phyloP scores from a whole-genome alignment of 2,797 vertebrate species.

The Luscinia megarhynchos region DNA sequence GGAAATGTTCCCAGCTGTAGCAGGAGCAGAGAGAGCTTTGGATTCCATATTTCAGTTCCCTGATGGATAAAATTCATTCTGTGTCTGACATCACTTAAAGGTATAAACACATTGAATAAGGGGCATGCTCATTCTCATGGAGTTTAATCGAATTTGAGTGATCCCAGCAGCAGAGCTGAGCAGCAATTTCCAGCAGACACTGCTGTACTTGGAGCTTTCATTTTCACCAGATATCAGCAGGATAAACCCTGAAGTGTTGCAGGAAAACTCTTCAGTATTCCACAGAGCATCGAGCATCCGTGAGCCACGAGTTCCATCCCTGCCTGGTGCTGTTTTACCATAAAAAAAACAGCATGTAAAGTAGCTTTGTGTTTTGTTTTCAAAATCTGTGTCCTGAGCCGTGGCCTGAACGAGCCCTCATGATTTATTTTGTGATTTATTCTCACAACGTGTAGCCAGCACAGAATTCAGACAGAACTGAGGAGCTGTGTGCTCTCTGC shows the following conservation, averaged over 20 bases:
- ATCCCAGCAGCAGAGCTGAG: background rate
- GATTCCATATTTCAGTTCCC: background rate
- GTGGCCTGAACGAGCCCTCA: background rate
- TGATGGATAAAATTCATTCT: background rate
- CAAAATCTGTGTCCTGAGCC: background rate
- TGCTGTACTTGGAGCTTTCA: background rate
- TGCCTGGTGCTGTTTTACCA: background rate
- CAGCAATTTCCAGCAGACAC: background rate
- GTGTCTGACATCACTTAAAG: background rate
- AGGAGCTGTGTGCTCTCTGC: background rate
- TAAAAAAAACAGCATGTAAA: background rate
- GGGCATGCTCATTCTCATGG: background rate
- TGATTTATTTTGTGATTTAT: background rate
- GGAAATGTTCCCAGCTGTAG: background rate
- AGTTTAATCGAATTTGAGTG: background rate
- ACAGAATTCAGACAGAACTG: background rate
- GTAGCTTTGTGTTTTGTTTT: background rate
- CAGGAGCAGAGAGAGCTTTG: background rate
- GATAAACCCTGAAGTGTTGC: background rate
- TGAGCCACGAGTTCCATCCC: background rate
- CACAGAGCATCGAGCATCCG: background rate
- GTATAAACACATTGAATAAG: background rate
- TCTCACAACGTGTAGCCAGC: rapidly evolving
- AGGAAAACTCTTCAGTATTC: background rate
- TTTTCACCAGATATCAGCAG: background rate